These are phyloP conservation scores for Garra rufa DNA, from an alignment of 2,113 vertebrate species.

Conservation along the genomic window DNA sequence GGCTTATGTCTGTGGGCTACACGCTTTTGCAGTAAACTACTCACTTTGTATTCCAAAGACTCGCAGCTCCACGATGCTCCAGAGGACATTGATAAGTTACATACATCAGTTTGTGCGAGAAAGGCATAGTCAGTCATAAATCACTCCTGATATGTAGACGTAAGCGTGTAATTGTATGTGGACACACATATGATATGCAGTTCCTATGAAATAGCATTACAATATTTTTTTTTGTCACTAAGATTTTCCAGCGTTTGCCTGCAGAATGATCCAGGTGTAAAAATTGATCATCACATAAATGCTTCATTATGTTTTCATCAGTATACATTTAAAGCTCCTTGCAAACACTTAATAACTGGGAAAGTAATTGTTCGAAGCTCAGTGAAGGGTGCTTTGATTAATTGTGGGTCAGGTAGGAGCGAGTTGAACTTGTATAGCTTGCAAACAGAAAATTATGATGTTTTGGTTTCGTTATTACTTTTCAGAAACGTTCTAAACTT, in stretches of 20 bases:
- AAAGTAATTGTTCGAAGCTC: constrained; percentile 23
- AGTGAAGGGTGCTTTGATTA: constrained; percentile 32
- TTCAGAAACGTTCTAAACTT: background rate
- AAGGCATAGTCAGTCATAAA: constrained; percentile 1
- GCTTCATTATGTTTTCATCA: constrained; percentile 45
- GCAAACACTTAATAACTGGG: constrained; percentile 38
- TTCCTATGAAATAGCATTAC: background rate
- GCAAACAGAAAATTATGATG: constrained; percentile 5
- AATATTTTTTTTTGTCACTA: too few species aligned
- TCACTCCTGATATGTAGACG: constrained; percentile 7
- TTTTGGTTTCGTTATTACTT: background rate
- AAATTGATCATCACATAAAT: constrained; percentile 25
- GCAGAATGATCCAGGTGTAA: background rate
- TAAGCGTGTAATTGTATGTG: background rate
- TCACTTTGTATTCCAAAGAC: constrained; percentile 23
- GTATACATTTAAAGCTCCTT: constrained; percentile 14
- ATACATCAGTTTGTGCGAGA: background rate
- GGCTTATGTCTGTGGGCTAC: constrained; percentile 9
- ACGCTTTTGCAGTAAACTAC: constrained; percentile 7
- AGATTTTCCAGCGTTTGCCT: constrained; percentile 4
- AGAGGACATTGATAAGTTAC: constrained; percentile 13
- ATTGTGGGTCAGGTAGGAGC: constrained; percentile 42
- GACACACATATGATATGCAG: background rate
- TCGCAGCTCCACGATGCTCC: background rate
- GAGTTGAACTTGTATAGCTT: constrained; percentile 16